Conservation (phyloP, 2,888 invertebrate genomes). For the Cheilosia vulpina region DNA sequence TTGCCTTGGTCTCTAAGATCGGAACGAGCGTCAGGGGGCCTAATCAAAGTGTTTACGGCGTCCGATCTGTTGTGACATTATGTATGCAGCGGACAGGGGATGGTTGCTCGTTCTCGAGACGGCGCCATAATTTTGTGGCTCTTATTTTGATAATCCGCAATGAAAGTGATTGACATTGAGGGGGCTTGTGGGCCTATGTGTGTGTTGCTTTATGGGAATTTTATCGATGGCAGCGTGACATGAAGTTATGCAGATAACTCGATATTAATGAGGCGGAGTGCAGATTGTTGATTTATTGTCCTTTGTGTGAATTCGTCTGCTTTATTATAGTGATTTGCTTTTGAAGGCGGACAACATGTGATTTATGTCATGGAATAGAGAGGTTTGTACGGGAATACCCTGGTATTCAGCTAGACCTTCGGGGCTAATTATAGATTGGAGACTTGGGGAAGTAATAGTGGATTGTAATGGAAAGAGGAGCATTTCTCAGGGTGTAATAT, state of each 20-base stretch:
- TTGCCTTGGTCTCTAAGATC: slow-evolving; percentile 10
- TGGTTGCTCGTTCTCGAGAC: slow-evolving; percentile 40
- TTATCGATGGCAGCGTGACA: slow-evolving; percentile 61
- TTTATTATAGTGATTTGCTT: background rate
- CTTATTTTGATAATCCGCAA: slow-evolving; percentile 61
- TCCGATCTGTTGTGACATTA: slow-evolving; percentile 64
- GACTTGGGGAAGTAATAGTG: no score
- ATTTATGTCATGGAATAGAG: background rate
- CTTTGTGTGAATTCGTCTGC: slow-evolving; percentile 40
- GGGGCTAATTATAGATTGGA: no score
- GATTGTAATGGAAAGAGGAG: no score
- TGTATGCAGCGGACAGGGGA: slow-evolving; percentile 20
- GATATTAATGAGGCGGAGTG: slow-evolving; percentile 37
- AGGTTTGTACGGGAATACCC: background rate
- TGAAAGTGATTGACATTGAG: slow-evolving; percentile 64
- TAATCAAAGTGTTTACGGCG: slow-evolving; percentile 71
- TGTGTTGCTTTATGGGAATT: slow-evolving; percentile 51
- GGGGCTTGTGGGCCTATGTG: slow-evolving; percentile 6
- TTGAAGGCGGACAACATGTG: background rate
- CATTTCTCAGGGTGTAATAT: no score
- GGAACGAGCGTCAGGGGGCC: slow-evolving; percentile 45
- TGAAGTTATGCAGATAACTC: slow-evolving; percentile 49
- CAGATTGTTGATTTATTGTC: slow-evolving; percentile 55
- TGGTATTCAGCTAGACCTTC: background rate
- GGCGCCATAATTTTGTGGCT: slow-evolving; percentile 69